phyloP scores from a whole-genome alignment of 1,140 invertebrate species.

The Carcinoscorpius rotundicauda region DNA sequence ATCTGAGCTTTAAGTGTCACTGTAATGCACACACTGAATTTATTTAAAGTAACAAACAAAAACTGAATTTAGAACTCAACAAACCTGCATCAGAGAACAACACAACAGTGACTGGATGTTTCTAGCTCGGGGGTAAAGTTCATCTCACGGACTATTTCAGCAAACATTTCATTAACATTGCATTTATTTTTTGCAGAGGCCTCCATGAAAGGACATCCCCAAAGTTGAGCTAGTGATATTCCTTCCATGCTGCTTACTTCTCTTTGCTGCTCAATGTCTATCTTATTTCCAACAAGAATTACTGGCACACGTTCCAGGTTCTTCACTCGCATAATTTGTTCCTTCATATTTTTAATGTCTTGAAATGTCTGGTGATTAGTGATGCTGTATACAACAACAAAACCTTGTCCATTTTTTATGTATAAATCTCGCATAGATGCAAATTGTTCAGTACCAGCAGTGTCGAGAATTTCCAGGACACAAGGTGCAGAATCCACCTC shows the following conservation, averaged over 20 bases:
- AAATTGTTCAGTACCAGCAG: slow-evolving; percentile 99
- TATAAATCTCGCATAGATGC: slow-evolving; percentile 99
- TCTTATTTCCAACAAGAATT: slow-evolving; percentile 87
- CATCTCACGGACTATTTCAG: slow-evolving; percentile 98
- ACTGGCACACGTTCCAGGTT: slow-evolving; percentile 89
- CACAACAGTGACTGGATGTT: slow-evolving; percentile 86
- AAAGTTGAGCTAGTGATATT: slow-evolving; percentile 70
- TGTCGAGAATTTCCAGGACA: slow-evolving; percentile 99
- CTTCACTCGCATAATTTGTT: slow-evolving; percentile 97
- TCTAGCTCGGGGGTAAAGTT: slow-evolving; percentile 89
- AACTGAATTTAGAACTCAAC: background rate
- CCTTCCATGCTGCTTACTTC: slow-evolving; percentile 70
- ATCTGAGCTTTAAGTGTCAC: no score
- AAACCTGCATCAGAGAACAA: slow-evolving; percentile 40
- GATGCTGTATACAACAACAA: slow-evolving; percentile 94
- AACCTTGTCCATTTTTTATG: slow-evolving; percentile 99
- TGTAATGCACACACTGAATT: no score
- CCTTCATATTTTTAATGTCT: slow-evolving; percentile 98
- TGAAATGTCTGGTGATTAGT: slow-evolving; percentile 89
- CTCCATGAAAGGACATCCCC: slow-evolving; percentile 96
- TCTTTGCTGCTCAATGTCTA: slow-evolving; percentile 88
- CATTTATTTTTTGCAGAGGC: slow-evolving; percentile 96
- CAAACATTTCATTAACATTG: slow-evolving; percentile 99
- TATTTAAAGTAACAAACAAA: no score
- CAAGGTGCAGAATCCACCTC: slow-evolving; percentile 99